Percentiles rank a stretch among this genome's conserved stretches.
These are phyloP conservation scores for Muscidifurax raptorellus DNA, from an alignment of 1,140 invertebrate genomes.

Conservation along the genomic window DNA sequence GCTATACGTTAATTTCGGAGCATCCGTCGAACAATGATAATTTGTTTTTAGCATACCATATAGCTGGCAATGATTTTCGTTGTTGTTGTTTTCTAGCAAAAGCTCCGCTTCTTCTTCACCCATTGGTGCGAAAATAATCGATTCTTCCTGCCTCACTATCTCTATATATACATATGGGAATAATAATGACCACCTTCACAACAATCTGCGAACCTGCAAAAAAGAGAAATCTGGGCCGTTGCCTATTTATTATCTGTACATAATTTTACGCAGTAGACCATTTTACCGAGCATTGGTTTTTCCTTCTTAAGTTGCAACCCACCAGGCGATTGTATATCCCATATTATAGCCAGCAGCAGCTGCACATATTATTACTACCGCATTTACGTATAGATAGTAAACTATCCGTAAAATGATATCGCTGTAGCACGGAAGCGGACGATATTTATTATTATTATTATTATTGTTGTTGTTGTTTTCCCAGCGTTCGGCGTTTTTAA, in stretches of 20 bases:
- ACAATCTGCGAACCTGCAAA: background rate
- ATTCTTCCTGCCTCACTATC: no score
- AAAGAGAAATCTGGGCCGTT: background rate
- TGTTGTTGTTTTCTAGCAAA: background rate
- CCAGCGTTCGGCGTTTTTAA: background rate
- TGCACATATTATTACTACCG: background rate
- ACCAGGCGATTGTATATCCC: background rate
- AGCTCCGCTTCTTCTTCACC: no score
- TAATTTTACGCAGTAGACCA: background rate
- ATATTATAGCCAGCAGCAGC: background rate
- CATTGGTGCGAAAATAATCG: no score
- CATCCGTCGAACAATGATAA: background rate
- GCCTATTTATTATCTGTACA: background rate
- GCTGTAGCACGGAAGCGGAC: background rate
- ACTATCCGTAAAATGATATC: background rate
- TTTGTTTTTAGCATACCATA: background rate
- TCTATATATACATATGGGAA: no score
- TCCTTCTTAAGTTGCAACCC: background rate
- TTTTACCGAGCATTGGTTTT: background rate
- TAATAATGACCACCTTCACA: background rate
- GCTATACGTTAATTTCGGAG: background rate
- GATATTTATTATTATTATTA: background rate
- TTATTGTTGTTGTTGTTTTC: background rate
- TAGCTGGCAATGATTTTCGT: background rate
- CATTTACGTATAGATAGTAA: no score